A percentile compares a stretch with the other conserved stretches of the same genome.
phyloP scores from a whole-genome alignment of 1,140 invertebrate genomes.

The Drosophila mayri region DNA sequence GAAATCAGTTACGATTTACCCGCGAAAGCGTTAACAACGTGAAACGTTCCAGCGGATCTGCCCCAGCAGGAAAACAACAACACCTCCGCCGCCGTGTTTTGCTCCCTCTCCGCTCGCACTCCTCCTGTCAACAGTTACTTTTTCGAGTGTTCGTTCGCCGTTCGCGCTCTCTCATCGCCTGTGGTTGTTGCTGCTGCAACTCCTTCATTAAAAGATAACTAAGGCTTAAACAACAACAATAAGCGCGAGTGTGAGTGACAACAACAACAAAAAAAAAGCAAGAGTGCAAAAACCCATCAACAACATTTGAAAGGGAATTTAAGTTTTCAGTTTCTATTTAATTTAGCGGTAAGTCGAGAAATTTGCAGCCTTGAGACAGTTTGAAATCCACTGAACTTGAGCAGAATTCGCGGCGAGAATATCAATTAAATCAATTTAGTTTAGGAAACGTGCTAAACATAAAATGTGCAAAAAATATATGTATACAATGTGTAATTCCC shows the following conservation, averaged over 20 bases:
- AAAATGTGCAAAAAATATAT: conserved; percentile 26
- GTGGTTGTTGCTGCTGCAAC: conserved; percentile 32
- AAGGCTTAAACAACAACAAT: conserved; percentile 48
- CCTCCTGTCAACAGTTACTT: conserved; percentile 38
- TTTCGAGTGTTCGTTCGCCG: conserved; percentile 26
- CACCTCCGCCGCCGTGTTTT: conserved; percentile 6
- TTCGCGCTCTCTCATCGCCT: conserved; percentile 4
- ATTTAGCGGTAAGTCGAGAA: conserved; percentile 42
- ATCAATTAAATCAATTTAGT: conserved; percentile 21
- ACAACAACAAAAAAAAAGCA: conserved; percentile 39
- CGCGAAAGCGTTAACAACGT: conserved; percentile 76
- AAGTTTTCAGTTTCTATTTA: conserved; percentile 13
- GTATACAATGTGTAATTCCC: not conserved
- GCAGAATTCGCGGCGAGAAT: conserved; percentile 33
- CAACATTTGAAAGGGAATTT: conserved; percentile 39
- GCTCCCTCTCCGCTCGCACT: conserved; percentile 12
- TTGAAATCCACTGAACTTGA: conserved; percentile 38
- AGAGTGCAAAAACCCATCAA: conserved; percentile 29
- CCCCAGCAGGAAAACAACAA: conserved; percentile 19
- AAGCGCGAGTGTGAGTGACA: conserved; percentile 37
- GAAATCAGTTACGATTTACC: conserved; percentile 69
- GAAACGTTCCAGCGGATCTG: conserved; percentile 54
- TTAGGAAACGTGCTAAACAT: conserved; percentile 31
- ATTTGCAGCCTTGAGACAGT: conserved; percentile 60
- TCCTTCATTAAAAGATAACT: conserved; percentile 57